Evolutionary conservation across 2,888 invertebrate species (phyloP), one percentile per base, ranked within the genome.

Genomic region (Monopis laevigella): DNA sequence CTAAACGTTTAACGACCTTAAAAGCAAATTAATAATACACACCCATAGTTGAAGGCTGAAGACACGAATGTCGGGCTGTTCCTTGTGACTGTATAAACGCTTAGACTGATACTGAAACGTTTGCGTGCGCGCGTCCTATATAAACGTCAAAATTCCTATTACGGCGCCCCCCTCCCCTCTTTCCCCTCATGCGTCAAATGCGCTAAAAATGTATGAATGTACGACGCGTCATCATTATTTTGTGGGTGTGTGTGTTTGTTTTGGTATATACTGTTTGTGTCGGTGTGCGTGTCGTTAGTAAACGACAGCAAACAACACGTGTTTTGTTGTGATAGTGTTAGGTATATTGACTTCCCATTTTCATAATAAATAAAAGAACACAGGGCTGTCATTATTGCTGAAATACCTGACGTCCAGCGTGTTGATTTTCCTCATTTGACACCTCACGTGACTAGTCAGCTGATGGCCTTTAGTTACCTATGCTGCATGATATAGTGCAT

Each of bases 1-100:
- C n/a, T n/a, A n/a, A n/a, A n/a, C n/a, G n/a, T n/a, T n/a, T n/a
- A n/a, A n/a, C n/a, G n/a, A n/a, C n/a, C n/a, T n/a, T n/a, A n/a
- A n/a, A n/a, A n/a, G n/a, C n/a, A n/a, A n/a, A n/a, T n/a, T n/a
- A n/a, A n/a, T n/a, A n/a, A n/a, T n/a, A n/a, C n/a, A n/a, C n/a
- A n/a, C n/a, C n/a, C n/a, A n/a, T n/a, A n/a, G n/a, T n/a, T n/a
- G n/a, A n/a, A n/a, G n/a, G n/a, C n/a, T 74, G 51, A 72, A 75
- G 73, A 73, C 74, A 75, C 74, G 72, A 73, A 74, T 74, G 48
- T 45, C 59, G 62, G 67, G 65, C 55, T 51, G 51, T 46, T 55
- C 66, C 65, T 66, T 63, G 50, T 43, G 39, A 48, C 17, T 6
- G n/a, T 24, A 40, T 41, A 41, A 46, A 51, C 56, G 57, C 56